These are phyloP conservation scores for Strigamia crassipes DNA, from an alignment of 2,888 invertebrate species.

Conservation along the genomic window DNA sequence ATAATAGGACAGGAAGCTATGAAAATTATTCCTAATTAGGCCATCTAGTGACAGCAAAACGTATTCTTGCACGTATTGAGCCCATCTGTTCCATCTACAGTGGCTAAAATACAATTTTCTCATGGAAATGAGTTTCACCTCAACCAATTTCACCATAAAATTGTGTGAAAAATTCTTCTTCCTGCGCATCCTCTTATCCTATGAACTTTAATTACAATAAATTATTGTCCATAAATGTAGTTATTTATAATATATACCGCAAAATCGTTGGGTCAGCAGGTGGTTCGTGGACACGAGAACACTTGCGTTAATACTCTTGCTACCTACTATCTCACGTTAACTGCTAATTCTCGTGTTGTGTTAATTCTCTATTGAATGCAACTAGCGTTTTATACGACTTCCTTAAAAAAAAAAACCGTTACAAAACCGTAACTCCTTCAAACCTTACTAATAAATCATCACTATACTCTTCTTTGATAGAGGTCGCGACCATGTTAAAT, in stretches of 20 bases:
- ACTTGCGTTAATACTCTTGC: too few relatives aligned
- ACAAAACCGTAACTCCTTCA: too few relatives aligned
- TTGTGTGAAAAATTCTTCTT: neutral
- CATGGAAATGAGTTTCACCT: neutral
- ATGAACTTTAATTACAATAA: neutral
- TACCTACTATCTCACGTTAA: too few relatives aligned
- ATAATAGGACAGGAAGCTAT: conserved; percentile 8
- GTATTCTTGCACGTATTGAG: conserved; percentile 5
- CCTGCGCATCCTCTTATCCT: neutral
- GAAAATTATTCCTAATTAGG: conserved; percentile 31
- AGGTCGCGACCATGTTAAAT: too few relatives aligned
- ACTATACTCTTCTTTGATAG: too few relatives aligned
- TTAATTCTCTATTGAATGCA: too few relatives aligned
- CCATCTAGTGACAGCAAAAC: neutral
- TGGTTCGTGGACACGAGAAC: too few relatives aligned
- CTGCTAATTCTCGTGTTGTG: too few relatives aligned
- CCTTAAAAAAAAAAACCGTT: too few relatives aligned
- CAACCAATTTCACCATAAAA: neutral
- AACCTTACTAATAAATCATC: too few relatives aligned
- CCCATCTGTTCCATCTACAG: neutral
- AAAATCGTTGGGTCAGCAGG: neutral
- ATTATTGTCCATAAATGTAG: neutral
- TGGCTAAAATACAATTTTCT: neutral
- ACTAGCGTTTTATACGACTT: too few relatives aligned
- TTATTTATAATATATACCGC: too few relatives aligned